Base-by-base conservation (phyloP, 2,797 vertebrate species). In the Anguilla anguilla region DNA sequence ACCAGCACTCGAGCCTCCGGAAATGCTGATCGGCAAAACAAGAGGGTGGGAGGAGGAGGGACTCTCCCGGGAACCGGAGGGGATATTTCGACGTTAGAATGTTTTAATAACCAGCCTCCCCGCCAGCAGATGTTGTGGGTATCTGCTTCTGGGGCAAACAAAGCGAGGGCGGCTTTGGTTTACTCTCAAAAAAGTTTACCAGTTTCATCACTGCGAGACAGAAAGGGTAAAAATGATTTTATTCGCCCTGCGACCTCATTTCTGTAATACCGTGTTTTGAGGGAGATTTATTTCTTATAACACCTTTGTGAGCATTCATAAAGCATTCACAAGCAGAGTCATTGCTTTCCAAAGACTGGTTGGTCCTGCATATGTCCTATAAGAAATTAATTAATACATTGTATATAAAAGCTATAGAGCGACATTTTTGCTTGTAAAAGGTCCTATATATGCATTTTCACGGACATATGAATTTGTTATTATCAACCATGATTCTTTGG, bases 11-110 rank as follows among this genome's bases (percentile, higher is more conserved):
- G 10, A 6, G 77, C 43, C 43, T 46, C 39, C 0, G 77, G 22
- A 81, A 81, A 81, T 51, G 77, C 35, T 51, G 77, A 51, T 19
- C 77, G 17, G 35, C 77, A 51, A 81, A 81, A 81, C 77, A 49
- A 49, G 39, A 49, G 31, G 31, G 25, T 25, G 43, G 43, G 77
- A 10, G 77, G 77, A 35, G 61, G 17, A 6, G 61, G 74, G 39
- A 6, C 4, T 79, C 35, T 4, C 43, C 81, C 15, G 39, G 77
- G 77, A 51, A 19, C 77, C 22, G 43, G 19, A 3, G 0, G 22
- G 25, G 43, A 25, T 49, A 49, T 81, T 49, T 81, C 22, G 22
- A 49, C 46, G 11, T 49, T 81, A 49, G 43, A 49, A 6, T 25
- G 46, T 51, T 81, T 81, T 81, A 22, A 49, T 81, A 25, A 10